Conservation (phyloP, 2,888 invertebrate species). For the Aleiodes leptofemur region DNA sequence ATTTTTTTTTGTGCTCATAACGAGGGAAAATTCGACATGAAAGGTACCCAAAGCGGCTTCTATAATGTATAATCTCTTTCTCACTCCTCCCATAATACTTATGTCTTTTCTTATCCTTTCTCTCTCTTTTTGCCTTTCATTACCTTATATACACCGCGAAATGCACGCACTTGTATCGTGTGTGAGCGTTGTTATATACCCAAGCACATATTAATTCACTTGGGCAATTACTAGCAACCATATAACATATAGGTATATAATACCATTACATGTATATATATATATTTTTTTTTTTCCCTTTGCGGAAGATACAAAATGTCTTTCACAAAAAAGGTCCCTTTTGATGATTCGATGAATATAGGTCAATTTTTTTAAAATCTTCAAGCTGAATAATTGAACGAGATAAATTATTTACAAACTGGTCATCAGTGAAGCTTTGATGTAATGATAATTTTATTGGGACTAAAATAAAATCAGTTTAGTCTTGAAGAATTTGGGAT, state of each 20-base stretch:
- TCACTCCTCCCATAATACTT: slow-evolving; percentile 16
- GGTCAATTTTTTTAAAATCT: no score
- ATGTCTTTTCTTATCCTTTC: slow-evolving; percentile 5
- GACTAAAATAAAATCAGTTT: no score
- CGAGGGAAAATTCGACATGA: slow-evolving; percentile 51
- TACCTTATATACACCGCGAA: slow-evolving; percentile 2
- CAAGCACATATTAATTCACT: slow-evolving; percentile 49
- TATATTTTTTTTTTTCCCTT: background rate
- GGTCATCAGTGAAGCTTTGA: no score
- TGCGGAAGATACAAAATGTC: no score
- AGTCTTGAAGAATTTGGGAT: no score
- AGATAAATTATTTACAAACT: no score
- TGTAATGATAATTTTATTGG: no score
- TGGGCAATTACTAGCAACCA: slow-evolving; percentile 45
- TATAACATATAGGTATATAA: slow-evolving; percentile 40
- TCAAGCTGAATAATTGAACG: no score
- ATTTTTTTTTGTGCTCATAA: slow-evolving; percentile 29
- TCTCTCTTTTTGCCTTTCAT: background rate
- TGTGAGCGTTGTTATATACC: slow-evolving; percentile 19
- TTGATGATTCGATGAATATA: no score
- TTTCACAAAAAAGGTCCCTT: no score
- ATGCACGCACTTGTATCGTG: slow-evolving; percentile 16
- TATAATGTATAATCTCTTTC: slow-evolving; percentile 32
- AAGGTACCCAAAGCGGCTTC: slow-evolving; percentile 45
- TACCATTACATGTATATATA: no score